Conservation (phyloP, 2,888 invertebrate genomes). For the Drosophila quinaria region DNA sequence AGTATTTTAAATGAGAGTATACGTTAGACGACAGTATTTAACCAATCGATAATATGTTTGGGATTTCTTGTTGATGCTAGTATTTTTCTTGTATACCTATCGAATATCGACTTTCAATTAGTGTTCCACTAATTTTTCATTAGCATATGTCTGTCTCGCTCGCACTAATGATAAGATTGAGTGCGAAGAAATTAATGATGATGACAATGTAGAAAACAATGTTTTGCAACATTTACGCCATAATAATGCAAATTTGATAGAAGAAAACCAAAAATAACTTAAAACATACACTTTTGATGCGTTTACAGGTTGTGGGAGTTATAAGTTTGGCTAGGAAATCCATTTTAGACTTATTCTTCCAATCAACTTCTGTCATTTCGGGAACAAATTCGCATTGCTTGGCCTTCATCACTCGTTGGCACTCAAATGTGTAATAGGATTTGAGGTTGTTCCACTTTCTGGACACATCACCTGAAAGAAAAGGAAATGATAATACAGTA, state of each 20-base stretch:
- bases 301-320: not conserved
- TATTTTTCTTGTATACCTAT: conserved; percentile 7
- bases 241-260: not conserved
- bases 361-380: conserved; percentile 18
- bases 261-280: not conserved
- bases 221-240: not conserved
- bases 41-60: not conserved
- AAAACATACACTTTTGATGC: conserved; percentile 8
- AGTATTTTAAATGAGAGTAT: not conserved
- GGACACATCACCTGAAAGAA: conserved; percentile 36
- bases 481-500: not conserved
- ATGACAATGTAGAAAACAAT: conserved; percentile 21
- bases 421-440: conserved; percentile 34
- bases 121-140: not conserved
- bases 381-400: conserved; percentile 12
- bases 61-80: not conserved
- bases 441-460: conserved; percentile 48
- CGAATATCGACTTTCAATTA: conserved; percentile 11
- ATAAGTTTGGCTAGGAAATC: conserved; percentile 21
- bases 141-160: conserved; percentile 2
- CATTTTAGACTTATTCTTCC: conserved; percentile 46
- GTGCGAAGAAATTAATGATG: conserved; percentile 22
- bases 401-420: conserved; percentile 23
- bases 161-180: not conserved
- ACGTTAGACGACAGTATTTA: not conserved